These are phyloP conservation scores for Elaphurus davidianus DNA, from an alignment of 2,113 vertebrate species.

Conservation along the genomic window DNA sequence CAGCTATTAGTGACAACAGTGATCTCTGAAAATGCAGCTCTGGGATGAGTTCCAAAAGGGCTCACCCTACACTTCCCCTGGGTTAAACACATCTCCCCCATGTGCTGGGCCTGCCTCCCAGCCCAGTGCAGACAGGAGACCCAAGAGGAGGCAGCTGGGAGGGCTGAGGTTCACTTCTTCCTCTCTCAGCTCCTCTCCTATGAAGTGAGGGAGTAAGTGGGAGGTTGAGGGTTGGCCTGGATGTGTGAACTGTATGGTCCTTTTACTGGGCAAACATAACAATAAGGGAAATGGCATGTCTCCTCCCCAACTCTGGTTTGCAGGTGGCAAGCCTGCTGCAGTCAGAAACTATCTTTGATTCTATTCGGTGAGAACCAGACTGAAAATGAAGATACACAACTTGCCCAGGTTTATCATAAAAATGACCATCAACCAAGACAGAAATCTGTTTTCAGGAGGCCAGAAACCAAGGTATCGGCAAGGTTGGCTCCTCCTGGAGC, in stretches of 20 bases:
- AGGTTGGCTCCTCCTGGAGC: neutral
- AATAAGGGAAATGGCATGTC: neutral
- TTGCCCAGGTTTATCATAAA: neutral
- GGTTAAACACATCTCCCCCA: neutral
- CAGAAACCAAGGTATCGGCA: neutral
- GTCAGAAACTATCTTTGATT: neutral
- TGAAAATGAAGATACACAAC: neutral
- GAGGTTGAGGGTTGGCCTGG: too few relatives aligned
- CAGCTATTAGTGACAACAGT: too few relatives aligned
- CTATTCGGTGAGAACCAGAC: neutral
- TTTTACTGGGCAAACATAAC: neutral
- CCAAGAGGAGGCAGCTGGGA: neutral
- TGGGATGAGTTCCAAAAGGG: neutral
- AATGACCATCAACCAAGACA: neutral
- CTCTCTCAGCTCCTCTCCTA: neutral
- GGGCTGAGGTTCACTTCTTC: too few relatives aligned
- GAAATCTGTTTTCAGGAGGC: neutral
- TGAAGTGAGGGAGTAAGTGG: fast-evolving
- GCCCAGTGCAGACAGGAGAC: neutral
- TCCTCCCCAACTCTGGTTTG: neutral
- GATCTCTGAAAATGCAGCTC: neutral
- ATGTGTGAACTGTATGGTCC: fast-evolving
- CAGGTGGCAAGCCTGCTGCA: neutral
- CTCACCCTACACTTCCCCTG: fast-evolving
- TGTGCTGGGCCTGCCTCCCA: fast-evolving